These are phyloP conservation scores for Drosophila melanosoma DNA, from an alignment of 2,888 invertebrate species.

Conservation along the genomic window DNA sequence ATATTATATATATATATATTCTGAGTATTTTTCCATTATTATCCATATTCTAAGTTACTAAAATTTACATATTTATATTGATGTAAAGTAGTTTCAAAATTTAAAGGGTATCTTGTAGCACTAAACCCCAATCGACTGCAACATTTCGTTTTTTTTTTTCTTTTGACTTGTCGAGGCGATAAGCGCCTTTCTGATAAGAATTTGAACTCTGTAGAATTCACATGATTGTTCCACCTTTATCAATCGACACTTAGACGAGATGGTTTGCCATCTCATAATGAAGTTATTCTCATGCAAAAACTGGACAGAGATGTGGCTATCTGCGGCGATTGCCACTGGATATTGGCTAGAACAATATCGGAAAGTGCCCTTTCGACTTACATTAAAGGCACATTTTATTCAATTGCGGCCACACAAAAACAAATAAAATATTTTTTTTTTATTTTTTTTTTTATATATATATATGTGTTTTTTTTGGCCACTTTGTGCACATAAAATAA, in stretches of 20 bases:
- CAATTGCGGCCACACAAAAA: constrained; percentile 80
- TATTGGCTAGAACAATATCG: constrained; percentile 46
- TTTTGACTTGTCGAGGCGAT: constrained; percentile 4
- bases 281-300: constrained; percentile 53
- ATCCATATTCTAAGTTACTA: background rate
- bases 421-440: constrained; percentile 80
- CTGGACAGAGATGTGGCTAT: constrained; percentile 6
- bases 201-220: constrained; percentile 14
- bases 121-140: background rate
- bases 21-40: background rate
- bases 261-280: constrained; percentile 33
- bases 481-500: constrained; percentile 80
- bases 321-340: constrained; percentile 27
- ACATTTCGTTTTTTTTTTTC: background rate
- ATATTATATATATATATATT: background rate
- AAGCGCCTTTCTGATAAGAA: constrained; percentile 17
- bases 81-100: background rate
- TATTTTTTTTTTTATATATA: constrained; percentile 42
- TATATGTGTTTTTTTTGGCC: constrained; percentile 49
- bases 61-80: background rate
- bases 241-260: background rate
- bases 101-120: constrained; percentile 7
- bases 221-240: constrained; percentile 21
- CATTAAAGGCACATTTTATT: constrained; percentile 82
- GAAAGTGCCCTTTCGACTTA: constrained; percentile 56